Conservation (phyloP, 2,113 vertebrate species). For the Mesitornis unicolor region DNA sequence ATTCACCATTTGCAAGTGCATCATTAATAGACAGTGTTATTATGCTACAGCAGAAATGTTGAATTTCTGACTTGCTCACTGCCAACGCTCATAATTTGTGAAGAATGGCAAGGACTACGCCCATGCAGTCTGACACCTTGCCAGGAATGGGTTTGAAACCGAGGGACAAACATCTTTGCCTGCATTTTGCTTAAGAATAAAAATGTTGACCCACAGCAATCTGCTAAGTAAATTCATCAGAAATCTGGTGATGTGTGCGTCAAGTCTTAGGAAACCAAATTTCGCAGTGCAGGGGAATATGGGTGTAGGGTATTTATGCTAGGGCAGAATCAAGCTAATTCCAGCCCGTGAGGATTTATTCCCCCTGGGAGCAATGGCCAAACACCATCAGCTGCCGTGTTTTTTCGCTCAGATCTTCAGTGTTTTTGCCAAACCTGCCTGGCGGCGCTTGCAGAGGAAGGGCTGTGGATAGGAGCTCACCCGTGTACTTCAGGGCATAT, state of each 20-base stretch:
- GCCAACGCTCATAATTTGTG: neutral
- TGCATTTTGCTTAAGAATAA: neutral
- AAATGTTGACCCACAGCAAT: fast-evolving
- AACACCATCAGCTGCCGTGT: neutral
- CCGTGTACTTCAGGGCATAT: neutral
- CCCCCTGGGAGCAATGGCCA: neutral
- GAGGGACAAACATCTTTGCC: neutral
- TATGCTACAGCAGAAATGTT: neutral
- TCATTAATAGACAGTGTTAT: neutral
- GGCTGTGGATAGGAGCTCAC: neutral
- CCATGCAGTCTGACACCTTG: fast-evolving
- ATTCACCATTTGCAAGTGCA: neutral
- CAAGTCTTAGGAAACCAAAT: neutral
- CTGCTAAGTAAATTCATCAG: neutral
- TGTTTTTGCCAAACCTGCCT: neutral
- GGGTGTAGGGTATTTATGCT: fast-evolving
- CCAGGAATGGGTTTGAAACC: neutral
- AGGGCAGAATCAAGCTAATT: neutral
- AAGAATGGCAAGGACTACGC: neutral
- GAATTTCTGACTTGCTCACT: neutral
- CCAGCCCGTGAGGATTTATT: neutral
- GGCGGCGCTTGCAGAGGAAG: neutral
- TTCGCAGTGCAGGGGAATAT: neutral
- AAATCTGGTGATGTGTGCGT: neutral
- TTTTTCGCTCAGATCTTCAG: neutral